Conservation (phyloP, 2,888 invertebrate species). For the Lycia hirtaria region DNA sequence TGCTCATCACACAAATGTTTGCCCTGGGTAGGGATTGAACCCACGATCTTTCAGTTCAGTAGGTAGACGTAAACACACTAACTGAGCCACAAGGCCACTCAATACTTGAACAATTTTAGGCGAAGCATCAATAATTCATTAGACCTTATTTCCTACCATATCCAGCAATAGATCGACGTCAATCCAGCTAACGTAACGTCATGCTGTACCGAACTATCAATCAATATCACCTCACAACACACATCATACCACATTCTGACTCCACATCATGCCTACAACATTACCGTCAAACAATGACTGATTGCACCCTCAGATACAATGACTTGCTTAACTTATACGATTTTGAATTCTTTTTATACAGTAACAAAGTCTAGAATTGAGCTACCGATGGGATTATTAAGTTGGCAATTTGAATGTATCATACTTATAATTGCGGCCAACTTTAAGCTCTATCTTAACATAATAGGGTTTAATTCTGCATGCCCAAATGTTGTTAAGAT, state of each 20-base stretch:
- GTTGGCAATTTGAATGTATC: neutral
- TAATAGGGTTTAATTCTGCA: constrained; percentile 1
- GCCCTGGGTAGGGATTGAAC: too few relatives aligned
- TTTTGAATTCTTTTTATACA: neutral
- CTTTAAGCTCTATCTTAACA: constrained; percentile 7
- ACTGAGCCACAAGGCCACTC: too few relatives aligned
- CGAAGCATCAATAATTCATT: too few relatives aligned
- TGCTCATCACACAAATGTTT: too few relatives aligned
- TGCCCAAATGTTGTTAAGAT: neutral
- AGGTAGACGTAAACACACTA: too few relatives aligned
- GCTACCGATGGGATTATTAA: neutral
- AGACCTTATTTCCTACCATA: constrained; percentile 3
- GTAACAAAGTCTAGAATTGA: neutral
- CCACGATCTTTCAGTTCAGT: too few relatives aligned
- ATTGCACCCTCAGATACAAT: constrained; percentile 45
- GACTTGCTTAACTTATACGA: neutral
- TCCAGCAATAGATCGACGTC: constrained; percentile 1
- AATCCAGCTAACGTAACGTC: constrained; percentile 1
- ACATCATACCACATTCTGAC: constrained; percentile 31
- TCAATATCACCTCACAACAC: constrained; percentile 29
- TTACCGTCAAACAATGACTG: constrained; percentile 71
- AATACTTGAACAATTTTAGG: too few relatives aligned
- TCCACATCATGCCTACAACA: constrained; percentile 38
- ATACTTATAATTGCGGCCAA: neutral
- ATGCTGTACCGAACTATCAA: constrained; percentile 10